Evolutionary conservation across 2,113 vertebrate species (phyloP), one percentile per base, ranked within the genome.

Genomic region (Axis porcinus): DNA sequence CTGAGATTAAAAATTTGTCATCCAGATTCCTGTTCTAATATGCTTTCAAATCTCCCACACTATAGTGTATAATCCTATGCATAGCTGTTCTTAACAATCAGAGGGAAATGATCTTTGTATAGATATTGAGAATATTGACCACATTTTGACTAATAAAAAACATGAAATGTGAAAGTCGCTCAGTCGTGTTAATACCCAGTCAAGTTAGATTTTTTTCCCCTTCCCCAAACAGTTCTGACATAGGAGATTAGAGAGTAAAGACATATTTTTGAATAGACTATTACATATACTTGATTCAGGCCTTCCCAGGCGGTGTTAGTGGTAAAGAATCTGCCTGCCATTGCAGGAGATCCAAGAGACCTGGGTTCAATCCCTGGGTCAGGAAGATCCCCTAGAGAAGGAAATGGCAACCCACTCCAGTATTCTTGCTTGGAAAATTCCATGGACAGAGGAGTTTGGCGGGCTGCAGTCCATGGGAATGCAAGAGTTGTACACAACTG

Each of bases 401-500:
- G 36, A 43, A 43, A 76, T 43, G 70, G 23, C 36, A 43, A 43
- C 12, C 21, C 21, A 76, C 36, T 76, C 36, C 36, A 43, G 28
- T 27, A 76, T 27, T 76, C 70, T 43, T 76, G 36, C 36, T 40
- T 43, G 36, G 23, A 43, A 27, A 76, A 76, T 76, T 40, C 70
- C 70, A 76, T 7, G 23, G 36, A 43, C 36, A 76, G 11, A 76
- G 12, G 23, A 76, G 36, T 40, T 7, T 43, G 70, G 23, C 1
- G 0, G 36, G 70, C 21, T 3, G 43, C 36, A 43, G 36, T 76
- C 36, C 36, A 7, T 76, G 70, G 70, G 15, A 21, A 43, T 0
- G 0, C 12, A 7, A 43, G 36, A 43, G 12, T 14, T 43, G 3
- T 40, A 43, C 36, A 27, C 1, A 1, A 12, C 6, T 14, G 36